Percentiles rank a stretch among this genome's conserved stretches.
These are phyloP conservation scores for Drosophila bocki DNA, from an alignment of 1,140 invertebrate genomes.

Conservation along the genomic window DNA sequence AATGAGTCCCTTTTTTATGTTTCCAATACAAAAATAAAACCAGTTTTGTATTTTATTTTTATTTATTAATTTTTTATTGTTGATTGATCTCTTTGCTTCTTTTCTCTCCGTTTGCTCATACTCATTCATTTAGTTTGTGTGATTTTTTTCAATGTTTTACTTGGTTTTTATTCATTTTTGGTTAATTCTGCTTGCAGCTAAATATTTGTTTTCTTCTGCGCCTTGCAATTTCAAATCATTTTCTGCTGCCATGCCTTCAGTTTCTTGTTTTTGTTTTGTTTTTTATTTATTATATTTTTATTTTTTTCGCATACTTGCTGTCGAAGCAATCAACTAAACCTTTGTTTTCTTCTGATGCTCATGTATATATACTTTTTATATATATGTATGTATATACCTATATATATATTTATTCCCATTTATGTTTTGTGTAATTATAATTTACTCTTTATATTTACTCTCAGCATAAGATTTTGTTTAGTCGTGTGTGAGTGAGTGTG, in stretches of 20 bases:
- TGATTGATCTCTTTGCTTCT: conserved; percentile 72
- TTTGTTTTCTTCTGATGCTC: conserved; percentile 53
- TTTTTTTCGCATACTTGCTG: conserved; percentile 30
- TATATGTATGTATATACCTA: conserved; percentile 55
- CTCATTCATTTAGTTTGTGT: conserved; percentile 60
- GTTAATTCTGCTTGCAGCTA: conserved; percentile 71
- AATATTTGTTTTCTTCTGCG: conserved; percentile 49
- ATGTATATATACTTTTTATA: conserved; percentile 49
- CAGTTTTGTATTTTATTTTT: conserved; percentile 59
- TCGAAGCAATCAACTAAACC: conserved; percentile 60
- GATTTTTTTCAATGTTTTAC: conserved; percentile 38
- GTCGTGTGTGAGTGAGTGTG: conserved; percentile 53
- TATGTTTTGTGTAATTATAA: conserved; percentile 75
- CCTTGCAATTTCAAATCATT: conserved; percentile 38
- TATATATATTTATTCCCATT: conserved; percentile 75
- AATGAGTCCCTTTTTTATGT: not conserved
- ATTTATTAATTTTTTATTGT: conserved; percentile 72
- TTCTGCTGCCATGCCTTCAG: conserved; percentile 31
- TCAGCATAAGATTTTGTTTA: conserved; percentile 82
- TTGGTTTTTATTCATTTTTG: conserved; percentile 59
- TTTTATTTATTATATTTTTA: not conserved
- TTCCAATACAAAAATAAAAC: conserved; percentile 12
- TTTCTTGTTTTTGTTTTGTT: conserved; percentile 1
- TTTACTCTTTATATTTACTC: conserved; percentile 74
- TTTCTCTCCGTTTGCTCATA: conserved; percentile 55